Evolutionary conservation across 2,113 vertebrate species (phyloP).

Genomic region (Cariama cristata): DNA sequence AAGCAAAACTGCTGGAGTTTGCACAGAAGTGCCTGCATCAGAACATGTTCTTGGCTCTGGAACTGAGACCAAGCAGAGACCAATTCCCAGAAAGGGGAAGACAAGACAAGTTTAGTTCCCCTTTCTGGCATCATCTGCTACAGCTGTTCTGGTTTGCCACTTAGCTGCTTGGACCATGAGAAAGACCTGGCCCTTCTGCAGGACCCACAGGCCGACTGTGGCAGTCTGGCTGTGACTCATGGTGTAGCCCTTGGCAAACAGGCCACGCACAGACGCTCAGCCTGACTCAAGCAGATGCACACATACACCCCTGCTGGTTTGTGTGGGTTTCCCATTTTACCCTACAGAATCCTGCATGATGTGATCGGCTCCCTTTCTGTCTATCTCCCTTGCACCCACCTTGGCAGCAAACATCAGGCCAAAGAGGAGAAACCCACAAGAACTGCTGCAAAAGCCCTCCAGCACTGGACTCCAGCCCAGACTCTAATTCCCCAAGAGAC

Average conservation of each 20-base stretch:
- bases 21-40: fast-evolving
- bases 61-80: neutral
- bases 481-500: neutral
- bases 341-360: fast-evolving
- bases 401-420: neutral
- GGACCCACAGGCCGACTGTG: too few species aligned
- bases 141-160: neutral
- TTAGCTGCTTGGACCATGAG: fast-evolving
- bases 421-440: neutral
- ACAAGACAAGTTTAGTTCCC: neutral
- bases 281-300: fast-evolving
- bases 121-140: fast-evolving
- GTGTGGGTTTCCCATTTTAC: fast-evolving
- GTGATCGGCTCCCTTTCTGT: neutral
- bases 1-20: neutral
- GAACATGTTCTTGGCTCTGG: fast-evolving
- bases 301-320: fast-evolving
- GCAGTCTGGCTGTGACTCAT: fast-evolving
- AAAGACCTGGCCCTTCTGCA: neutral
- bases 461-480: neutral
- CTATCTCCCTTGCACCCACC: neutral
- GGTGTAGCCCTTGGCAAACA: fast-evolving
- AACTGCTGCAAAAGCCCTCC: neutral
- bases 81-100: neutral
- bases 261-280: fast-evolving